Base-by-base conservation (phyloP, 2,797 vertebrate species). In the Smutsia gigantea region DNA sequence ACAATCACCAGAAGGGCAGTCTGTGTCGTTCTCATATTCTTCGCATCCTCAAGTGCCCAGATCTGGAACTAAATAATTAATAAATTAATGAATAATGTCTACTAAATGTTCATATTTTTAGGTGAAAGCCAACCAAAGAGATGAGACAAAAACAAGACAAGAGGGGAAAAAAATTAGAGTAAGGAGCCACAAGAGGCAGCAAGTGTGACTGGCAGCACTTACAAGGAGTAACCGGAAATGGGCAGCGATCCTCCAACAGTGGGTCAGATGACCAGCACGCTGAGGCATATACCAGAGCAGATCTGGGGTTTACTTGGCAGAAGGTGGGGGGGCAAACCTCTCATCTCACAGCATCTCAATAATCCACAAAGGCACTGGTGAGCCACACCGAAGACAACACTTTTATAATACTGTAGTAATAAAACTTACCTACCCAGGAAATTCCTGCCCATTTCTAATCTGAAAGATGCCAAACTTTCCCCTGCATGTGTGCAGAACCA, bases 381-480 rank as follows among this genome's bases (percentile, higher is more conserved):
- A 89, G 42, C 61, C 85, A 29, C 18, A 10, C 74, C 5, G 4
- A 84, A 77, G 64, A 61, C 8, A 17, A 18, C 4, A 2, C 53
- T 57, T 77, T 31, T 2, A 83, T 18, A 63, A 79, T 61, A 71
- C 78, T 69, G 5, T 23, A 64, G 46, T 34, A 55, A 51, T 63
- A 81, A 92, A 91, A 72, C 46, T 61, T 4, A 42, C 31, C 72
- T 68, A 31, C 14, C 84, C 27, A 69, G n/a, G 84, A 92, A 93
- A 93, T 64, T 69, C 77, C 71, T 69, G 63, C n/a, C 69, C 25
- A n/a, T 42, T 83, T 94, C 69, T 87, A 79, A 83, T 21, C 46
- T 84, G 39, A 90, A 92, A 95, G 82, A 42, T 53, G 94, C 49
- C 61, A 42, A 46, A 49, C n/a, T 39, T n/a, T 18, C 53, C 78